Percentiles rank a stretch among this genome's conserved stretches.
phyloP scores from a whole-genome alignment of 2,888 invertebrate species.

The Patella pellucida region DNA sequence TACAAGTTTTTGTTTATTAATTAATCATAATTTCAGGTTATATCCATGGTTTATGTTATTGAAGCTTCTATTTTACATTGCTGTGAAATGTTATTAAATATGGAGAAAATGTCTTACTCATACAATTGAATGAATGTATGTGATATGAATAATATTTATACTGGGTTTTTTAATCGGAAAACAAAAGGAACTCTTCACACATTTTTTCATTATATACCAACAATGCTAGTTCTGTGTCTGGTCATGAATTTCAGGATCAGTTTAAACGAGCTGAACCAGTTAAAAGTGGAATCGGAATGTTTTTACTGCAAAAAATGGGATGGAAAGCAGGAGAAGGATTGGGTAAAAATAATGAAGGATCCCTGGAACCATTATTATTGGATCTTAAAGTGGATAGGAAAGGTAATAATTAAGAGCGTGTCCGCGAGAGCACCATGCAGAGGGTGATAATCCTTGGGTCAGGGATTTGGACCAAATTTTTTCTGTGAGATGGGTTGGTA shows the following conservation, averaged over 20 bases:
- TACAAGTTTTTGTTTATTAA: too few relatives aligned
- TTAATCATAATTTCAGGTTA: too few relatives aligned
- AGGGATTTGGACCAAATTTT: too few relatives aligned
- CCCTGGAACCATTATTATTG: slow-evolving; percentile 87
- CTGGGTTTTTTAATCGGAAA: neutral
- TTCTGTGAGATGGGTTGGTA: too few relatives aligned
- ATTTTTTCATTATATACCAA: neutral
- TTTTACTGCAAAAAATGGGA: slow-evolving; percentile 97
- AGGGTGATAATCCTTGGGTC: too few relatives aligned
- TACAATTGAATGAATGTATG: too few relatives aligned
- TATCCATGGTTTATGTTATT: too few relatives aligned
- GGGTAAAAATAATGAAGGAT: slow-evolving; percentile 94
- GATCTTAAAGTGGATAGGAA: slow-evolving; percentile 97
- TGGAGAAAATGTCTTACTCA: too few relatives aligned
- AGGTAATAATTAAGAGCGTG: slow-evolving; percentile 76
- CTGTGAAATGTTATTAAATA: too few relatives aligned
- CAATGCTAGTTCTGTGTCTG: neutral
- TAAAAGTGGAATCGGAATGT: slow-evolving; percentile 96
- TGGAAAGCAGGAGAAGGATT: slow-evolving; percentile 97
- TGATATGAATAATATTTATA: slow-evolving; percentile 13
- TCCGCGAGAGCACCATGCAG: too few relatives aligned
- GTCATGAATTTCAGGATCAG: slow-evolving; percentile 80
- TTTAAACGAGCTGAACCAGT: slow-evolving; percentile 90
- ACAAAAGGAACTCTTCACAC: too few relatives aligned
- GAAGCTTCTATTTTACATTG: too few relatives aligned